Base-by-base conservation (phyloP, 1,140 invertebrate species). In the Zaprionus ornatus region DNA sequence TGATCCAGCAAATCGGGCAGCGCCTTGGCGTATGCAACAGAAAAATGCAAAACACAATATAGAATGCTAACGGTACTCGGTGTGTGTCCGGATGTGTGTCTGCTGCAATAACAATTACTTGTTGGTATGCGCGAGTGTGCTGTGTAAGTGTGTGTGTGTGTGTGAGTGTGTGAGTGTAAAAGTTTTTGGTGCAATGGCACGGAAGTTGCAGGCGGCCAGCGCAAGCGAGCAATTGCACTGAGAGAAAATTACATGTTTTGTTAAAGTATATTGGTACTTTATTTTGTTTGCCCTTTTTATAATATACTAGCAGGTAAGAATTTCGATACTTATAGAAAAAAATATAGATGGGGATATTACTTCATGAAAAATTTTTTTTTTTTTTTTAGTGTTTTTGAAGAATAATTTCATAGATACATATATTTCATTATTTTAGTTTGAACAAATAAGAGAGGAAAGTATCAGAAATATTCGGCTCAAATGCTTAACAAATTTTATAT, bases 141-240 rank as follows among this genome's bases (percentile, higher is more conserved):
- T 32, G 74, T 82, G 68, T 81, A 67, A 65, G 45, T 59, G 55
- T 48, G 48, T 7, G 74, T 82, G 65, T 82, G 71, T 74, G 48
- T 54, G 55, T 40, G 37, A 62, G 56, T 54, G 42, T 57, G 76
- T 32, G 42, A 48, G 63, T 42, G 71, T 61, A 42, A 64, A 87
- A 88, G 76, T 79, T 87, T 88, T 86, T 87, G 77, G 84, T 80
- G 84, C 84, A 88, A 80, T 76, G 84, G 67, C 59, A 74, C 71
- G 85, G 74, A 87, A 90, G 85, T 87, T 83, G 85, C 74, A 76
- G 74, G 55, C 50, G 64, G 17, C 10, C 40, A 45, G 40, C 40
- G 15, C n/a, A 2, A 45, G 40, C 4, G n/a, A 45, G n/a, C 2
- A 15, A 45, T 9, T 50, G 45, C 45, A 50, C 45, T 50, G 45